Evolutionary conservation across 2,113 vertebrate genomes (phyloP).

Genomic region (Dasyprocta punctata): DNA sequence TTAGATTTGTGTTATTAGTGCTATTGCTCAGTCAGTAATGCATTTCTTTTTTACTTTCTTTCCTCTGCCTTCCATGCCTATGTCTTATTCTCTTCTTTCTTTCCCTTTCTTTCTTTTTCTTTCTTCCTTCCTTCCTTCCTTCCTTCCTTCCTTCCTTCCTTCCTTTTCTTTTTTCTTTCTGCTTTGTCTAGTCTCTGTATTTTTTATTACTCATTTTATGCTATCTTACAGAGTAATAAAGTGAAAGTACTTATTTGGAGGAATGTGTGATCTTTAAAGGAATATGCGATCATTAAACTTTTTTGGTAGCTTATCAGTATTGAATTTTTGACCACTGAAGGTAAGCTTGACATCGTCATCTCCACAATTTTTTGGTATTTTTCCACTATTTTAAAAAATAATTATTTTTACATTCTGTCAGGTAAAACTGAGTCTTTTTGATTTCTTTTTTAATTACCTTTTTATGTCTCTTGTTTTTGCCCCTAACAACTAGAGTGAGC

Average conservation of each 20-base stretch:
- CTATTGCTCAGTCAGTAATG: not conserved
- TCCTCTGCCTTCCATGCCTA: not conserved
- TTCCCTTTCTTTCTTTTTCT: not conserved
- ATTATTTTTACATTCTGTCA: conserved; percentile 27
- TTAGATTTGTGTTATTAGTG: not conserved
- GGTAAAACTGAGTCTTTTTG: not conserved
- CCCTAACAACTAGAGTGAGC: not conserved
- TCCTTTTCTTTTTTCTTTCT: no score
- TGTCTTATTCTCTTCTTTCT: not conserved
- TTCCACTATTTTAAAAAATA: not conserved
- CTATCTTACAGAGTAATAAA: not conserved
- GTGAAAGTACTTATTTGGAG: not conserved
- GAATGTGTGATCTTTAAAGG: not conserved
- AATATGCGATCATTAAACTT: not conserved
- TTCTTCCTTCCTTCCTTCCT: not conserved
- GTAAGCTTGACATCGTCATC: not conserved
- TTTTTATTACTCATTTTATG: conserved; percentile 47
- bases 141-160: no score
- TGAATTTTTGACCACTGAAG: not conserved
- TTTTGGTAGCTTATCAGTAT: not conserved
- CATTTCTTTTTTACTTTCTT: not conserved
- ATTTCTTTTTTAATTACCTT: not conserved
- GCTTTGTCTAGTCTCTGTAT: not conserved
- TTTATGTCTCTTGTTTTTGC: not conserved
- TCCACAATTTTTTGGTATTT: not conserved